A percentile compares a stretch with the other conserved stretches of the same genome.
Conservation (phyloP, 2,113 vertebrate species). For the Mobula hypostoma region DNA sequence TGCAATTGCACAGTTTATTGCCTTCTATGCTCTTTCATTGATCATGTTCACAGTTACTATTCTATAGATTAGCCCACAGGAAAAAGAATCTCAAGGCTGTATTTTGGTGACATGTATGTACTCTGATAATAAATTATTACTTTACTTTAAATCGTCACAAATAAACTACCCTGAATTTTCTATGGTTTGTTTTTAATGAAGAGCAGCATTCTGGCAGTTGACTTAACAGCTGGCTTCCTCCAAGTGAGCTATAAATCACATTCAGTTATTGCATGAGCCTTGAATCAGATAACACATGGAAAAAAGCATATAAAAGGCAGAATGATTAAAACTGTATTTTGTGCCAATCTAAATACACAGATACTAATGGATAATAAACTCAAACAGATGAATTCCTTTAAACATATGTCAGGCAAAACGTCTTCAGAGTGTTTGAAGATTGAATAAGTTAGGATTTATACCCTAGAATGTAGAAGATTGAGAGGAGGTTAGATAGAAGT, state of each 20-base stretch:
- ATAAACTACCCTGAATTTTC: neutral
- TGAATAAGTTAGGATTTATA: too few species aligned
- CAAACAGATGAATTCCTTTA: neutral
- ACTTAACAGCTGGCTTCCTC: neutral
- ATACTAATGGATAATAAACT: neutral
- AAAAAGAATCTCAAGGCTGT: too few species aligned
- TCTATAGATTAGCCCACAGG: too few species aligned
- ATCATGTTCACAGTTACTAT: too few species aligned
- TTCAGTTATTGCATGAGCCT: neutral
- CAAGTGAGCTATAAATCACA: neutral
- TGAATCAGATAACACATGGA: neutral
- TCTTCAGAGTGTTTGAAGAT: neutral
- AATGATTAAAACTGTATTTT: neutral
- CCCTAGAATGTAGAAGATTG: too few species aligned
- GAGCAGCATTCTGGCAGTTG: neutral
- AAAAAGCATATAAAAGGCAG: neutral
- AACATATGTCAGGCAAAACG: neutral
- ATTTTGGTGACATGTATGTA: too few species aligned
- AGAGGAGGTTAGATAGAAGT: too few species aligned
- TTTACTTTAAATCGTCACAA: too few species aligned
- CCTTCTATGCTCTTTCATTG: too few species aligned
- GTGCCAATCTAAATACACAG: conserved; percentile 9
- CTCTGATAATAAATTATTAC: too few species aligned
- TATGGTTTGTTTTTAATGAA: neutral
- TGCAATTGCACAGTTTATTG: too few species aligned